Base-by-base conservation (phyloP, 2,888 invertebrate species). In the Drosophila eohydei region DNA sequence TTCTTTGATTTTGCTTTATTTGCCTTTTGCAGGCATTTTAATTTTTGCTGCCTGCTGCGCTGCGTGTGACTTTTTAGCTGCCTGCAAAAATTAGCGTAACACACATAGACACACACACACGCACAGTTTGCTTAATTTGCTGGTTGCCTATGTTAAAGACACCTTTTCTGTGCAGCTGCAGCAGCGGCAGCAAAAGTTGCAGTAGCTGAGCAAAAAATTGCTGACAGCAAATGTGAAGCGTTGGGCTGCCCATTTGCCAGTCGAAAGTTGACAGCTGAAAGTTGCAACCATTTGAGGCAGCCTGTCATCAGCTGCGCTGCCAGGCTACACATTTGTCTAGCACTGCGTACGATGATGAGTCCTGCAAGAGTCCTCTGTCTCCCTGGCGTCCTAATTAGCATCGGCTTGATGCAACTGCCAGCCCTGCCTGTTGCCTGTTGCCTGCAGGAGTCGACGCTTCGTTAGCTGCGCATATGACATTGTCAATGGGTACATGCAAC, bases 391-490 rank as follows among this genome's bases (percentile, higher is more conserved):
- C 88, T 82, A 87, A 84, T 84, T 84, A 84, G 76, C 80, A 69
- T 60, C 67, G 82, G 72, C 73, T 73, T 78, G 77, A 30, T 66
- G 72, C 69, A 64, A 60, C 55, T 64, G 55, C 55, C 48, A 52
- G 34, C 48, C 30, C 60, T 56, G 54, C 28, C 54, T 12, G 26
- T 32, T 32, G 50, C 40, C 56, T 32, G 50, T n/a, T 36, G 51
- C 21, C 51, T 26, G 16, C 28, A 3, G 26, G 43, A 50, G 67
- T 56, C 71, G 74, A 68, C 65, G 73, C 71, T 74, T 81, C 78
- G 88, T 84, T 87, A 84, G 76, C 64, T 73, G 71, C 68, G 71
- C 79, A 70, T 70, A 79, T 77, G 67, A 82, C 74, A 77, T 85
- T 80, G 80, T 80, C 63, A 40, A 41, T 40, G 63, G 21, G 73